A percentile compares a stretch with the other conserved stretches of the same genome.
Evolutionary conservation across 2,113 vertebrate genomes (phyloP).

Genomic region (Phalacrocorax carbo): DNA sequence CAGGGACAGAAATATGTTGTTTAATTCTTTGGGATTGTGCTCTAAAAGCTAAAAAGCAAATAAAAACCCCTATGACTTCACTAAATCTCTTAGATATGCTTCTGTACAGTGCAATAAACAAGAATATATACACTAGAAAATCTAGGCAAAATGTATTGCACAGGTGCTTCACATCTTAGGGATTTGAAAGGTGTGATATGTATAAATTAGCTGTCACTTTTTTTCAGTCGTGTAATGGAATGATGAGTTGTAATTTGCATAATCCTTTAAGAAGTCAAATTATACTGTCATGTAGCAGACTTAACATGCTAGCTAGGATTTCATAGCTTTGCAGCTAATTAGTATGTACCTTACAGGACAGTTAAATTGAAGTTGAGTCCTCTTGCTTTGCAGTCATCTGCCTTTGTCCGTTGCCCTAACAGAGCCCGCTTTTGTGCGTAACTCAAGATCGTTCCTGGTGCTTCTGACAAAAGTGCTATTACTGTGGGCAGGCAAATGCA

Average conservation of each 20-base stretch:
- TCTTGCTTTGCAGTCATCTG: slow-evolving; percentile 76
- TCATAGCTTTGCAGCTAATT: slow-evolving; percentile 89
- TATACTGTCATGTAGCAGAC: slow-evolving; percentile 96
- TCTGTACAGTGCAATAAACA: slow-evolving; percentile 77
- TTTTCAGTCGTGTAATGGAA: slow-evolving; percentile 89
- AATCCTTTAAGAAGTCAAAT: slow-evolving; percentile 98
- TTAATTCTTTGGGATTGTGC: slow-evolving; percentile 72
- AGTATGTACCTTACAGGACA: slow-evolving; percentile 90
- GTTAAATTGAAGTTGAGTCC: slow-evolving; percentile 85
- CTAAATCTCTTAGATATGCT: slow-evolving; percentile 72
- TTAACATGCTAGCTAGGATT: slow-evolving; percentile 95
- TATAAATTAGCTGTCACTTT: slow-evolving; percentile 97
- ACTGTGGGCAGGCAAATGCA: slow-evolving; percentile 53
- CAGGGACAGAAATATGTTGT: slow-evolving; percentile 58
- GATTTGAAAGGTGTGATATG: slow-evolving; percentile 92
- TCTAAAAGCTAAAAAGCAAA: slow-evolving; percentile 60
- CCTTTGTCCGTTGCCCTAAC: slow-evolving; percentile 75
- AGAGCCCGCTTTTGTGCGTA: slow-evolving; percentile 54
- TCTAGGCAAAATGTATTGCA: slow-evolving; percentile 81
- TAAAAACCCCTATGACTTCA: slow-evolving; percentile 45
- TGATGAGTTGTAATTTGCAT: slow-evolving; percentile 95
- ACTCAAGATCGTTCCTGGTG: slow-evolving; percentile 29
- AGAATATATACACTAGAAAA: slow-evolving; percentile 74
- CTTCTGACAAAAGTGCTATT: slow-evolving; percentile 52
- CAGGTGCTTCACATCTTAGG: slow-evolving; percentile 89